These are phyloP conservation scores for Caranx ignobilis DNA, from an alignment of 2,113 vertebrate species.

Conservation along the genomic window DNA sequence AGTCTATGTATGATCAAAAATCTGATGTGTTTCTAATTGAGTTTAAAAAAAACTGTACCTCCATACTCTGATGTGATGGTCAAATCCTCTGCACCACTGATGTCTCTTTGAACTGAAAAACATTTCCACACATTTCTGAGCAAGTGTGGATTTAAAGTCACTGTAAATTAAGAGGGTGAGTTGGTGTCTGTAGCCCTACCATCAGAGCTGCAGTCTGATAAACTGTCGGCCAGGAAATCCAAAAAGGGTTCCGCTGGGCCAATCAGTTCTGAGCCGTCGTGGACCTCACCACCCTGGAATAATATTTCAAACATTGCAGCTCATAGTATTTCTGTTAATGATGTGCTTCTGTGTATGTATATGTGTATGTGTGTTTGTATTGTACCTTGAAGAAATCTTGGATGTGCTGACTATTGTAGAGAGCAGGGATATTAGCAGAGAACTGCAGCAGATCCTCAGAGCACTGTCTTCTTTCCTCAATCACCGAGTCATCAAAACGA, in stretches of 20 bases:
- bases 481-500: slow-evolving; percentile 94
- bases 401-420: slow-evolving; percentile 93
- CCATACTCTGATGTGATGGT: slow-evolving; percentile 89
- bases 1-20: not conserved
- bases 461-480: slow-evolving; percentile 97
- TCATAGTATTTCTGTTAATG: not conserved
- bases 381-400: slow-evolving; percentile 97
- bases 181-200: slow-evolving; percentile 77
- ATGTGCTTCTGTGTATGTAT: not conserved
- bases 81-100: slow-evolving; percentile 88
- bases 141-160: not conserved
- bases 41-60: slow-evolving; percentile 80
- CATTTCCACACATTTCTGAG: slow-evolving; percentile 41
- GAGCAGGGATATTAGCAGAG: slow-evolving; percentile 95
- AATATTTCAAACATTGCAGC: not conserved
- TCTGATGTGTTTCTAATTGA: not conserved
- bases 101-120: slow-evolving; percentile 87
- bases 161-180: not conserved
- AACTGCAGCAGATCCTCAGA: slow-evolving; percentile 98
- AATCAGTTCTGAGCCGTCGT: slow-evolving; percentile 96
- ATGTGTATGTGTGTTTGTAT: not conserved
- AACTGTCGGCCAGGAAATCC: slow-evolving; percentile 88
- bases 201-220: slow-evolving; percentile 94
- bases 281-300: slow-evolving; percentile 93
- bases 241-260: slow-evolving; percentile 91